Percentiles rank a stretch among this genome's conserved stretches.
Evolutionary conservation across 2,113 vertebrate genomes (phyloP).

Genomic region (Aramus guarauna): DNA sequence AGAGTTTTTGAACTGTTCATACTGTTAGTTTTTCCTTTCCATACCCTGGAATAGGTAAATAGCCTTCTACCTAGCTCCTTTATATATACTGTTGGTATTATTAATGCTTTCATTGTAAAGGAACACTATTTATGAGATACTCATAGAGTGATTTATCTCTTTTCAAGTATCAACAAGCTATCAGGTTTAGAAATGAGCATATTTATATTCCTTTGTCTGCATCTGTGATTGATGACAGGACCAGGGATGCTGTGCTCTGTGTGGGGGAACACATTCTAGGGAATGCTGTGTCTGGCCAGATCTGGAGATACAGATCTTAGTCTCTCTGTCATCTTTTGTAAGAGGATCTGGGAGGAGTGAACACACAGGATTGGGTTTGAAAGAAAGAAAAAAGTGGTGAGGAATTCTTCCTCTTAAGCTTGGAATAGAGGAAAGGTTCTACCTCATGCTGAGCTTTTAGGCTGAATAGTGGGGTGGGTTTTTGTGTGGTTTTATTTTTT

Average conservation of each 20-base stretch:
- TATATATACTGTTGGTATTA: neutral
- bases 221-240: conserved; percentile 17
- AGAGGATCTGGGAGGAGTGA: conserved; percentile 1
- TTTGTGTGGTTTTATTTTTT: neutral
- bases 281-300: conserved; percentile 32
- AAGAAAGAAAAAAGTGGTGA: conserved; percentile 5
- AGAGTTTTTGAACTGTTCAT: neutral
- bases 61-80: neutral
- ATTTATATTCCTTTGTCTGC: neutral
- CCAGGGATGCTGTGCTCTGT: neutral
- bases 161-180: conserved; percentile 39
- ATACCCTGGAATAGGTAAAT: neutral
- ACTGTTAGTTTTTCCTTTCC: neutral
- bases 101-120: conserved; percentile 10
- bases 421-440: neutral
- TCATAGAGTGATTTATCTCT: conserved; percentile 5
- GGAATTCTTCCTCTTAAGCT: neutral
- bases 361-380: neutral
- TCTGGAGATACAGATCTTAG: conserved; percentile 25
- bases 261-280: conserved; percentile 10
- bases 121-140: neutral
- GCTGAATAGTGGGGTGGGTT: neutral
- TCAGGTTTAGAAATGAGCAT: neutral
- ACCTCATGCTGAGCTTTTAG: neutral
- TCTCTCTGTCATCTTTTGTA: neutral